Evolutionary conservation across 2,113 vertebrate species (phyloP).

Genomic region (Parotia lawesii): DNA sequence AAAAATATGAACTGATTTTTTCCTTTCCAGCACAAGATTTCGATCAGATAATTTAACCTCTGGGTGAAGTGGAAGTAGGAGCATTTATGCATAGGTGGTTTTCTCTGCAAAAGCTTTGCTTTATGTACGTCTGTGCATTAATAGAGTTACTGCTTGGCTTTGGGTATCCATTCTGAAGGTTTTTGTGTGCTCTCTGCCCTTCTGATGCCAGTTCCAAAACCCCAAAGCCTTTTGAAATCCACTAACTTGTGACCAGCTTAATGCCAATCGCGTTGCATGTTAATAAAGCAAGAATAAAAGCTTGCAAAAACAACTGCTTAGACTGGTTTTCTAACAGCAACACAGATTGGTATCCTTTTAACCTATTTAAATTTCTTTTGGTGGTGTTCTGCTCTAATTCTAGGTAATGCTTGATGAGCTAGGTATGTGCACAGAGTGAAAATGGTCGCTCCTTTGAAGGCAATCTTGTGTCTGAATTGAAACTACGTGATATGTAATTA

Average conservation of each 20-base stretch:
- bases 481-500: background rate
- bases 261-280: background rate
- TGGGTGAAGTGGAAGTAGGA: conserved; percentile 24
- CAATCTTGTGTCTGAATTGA: background rate
- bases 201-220: background rate
- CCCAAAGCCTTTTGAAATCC: background rate
- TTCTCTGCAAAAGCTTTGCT: background rate
- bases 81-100: conserved; percentile 17
- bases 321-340: background rate
- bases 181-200: background rate
- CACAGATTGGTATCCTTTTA: background rate
- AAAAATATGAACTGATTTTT: conserved; percentile 11
- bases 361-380: background rate
- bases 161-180: background rate
- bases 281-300: background rate
- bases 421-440: background rate
- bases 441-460: background rate
- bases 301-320: background rate
- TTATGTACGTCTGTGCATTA: background rate
- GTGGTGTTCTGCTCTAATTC: background rate
- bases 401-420: background rate
- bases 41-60: conserved; percentile 47
- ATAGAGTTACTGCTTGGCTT: background rate
- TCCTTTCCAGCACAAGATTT: conserved; percentile 3
- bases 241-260: background rate